Evolutionary conservation across 2,113 vertebrate species (phyloP).

Genomic region (Argyrosomus japonicus): DNA sequence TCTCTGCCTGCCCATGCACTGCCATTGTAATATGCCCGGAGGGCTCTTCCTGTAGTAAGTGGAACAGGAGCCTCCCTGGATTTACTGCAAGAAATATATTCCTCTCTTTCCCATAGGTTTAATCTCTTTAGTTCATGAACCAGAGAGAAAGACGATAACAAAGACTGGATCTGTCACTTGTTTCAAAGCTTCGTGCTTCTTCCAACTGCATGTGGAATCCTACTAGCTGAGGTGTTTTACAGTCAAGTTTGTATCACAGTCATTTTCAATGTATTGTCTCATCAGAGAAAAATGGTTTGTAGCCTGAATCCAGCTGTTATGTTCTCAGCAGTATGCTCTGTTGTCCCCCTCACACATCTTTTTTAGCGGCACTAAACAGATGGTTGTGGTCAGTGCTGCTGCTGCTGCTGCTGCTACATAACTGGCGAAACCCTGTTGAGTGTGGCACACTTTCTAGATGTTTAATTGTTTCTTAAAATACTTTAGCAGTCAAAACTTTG

Average conservation of each 20-base stretch:
- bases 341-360: conserved; percentile 20
- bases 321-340: conserved; percentile 13
- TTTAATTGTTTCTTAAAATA: conserved; percentile 44
- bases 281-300: conserved; percentile 30
- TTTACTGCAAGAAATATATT: conserved; percentile 49
- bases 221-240: background rate
- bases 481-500: background rate
- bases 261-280: conserved; percentile 23
- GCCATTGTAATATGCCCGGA: conserved; percentile 57
- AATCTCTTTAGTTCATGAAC: conserved; percentile 57
- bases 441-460: conserved; percentile 22
- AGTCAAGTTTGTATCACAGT: conserved; percentile 15
- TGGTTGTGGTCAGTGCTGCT: conserved; percentile 60
- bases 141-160: conserved; percentile 29
- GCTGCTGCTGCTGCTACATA: conserved; percentile 31
- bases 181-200: conserved; percentile 19
- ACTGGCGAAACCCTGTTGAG: conserved; percentile 30
- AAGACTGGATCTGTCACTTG: conserved; percentile 29
- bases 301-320: conserved; percentile 39
- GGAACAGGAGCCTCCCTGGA: conserved; percentile 51
- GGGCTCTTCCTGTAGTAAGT: conserved; percentile 44
- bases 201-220: background rate
- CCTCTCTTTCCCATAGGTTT: conserved; percentile 44
- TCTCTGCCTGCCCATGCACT: conserved; percentile 43
- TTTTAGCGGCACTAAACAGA: conserved; percentile 62